These are phyloP conservation scores for Rosalia funebris DNA, from an alignment of 2,888 invertebrate species.

Conservation along the genomic window DNA sequence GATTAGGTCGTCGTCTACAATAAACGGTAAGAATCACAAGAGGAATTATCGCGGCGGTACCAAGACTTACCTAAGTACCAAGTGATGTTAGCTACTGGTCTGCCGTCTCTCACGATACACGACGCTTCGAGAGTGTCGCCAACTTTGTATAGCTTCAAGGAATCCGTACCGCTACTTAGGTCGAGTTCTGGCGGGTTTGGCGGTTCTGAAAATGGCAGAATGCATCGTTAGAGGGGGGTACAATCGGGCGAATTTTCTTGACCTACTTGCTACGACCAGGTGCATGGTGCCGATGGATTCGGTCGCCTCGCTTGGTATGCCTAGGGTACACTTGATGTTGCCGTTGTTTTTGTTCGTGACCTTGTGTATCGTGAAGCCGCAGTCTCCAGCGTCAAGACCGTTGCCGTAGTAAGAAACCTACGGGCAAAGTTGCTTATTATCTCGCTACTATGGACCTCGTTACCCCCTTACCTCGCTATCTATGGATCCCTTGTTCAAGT, in stretches of 20 bases:
- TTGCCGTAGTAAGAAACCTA: slow-evolving; percentile 64
- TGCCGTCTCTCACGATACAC: slow-evolving; percentile 75
- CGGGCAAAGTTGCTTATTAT: no score
- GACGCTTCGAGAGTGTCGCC: slow-evolving; percentile 73
- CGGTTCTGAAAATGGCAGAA: slow-evolving; percentile 63
- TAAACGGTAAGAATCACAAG: not conserved
- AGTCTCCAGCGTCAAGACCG: slow-evolving; percentile 72
- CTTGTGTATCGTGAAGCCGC: slow-evolving; percentile 74
- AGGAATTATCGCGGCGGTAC: not conserved
- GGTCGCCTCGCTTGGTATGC: slow-evolving; percentile 67
- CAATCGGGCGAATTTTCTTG: not conserved
- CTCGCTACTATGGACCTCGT: no score
- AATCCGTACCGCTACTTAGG: slow-evolving; percentile 60
- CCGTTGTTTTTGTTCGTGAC: slow-evolving; percentile 77
- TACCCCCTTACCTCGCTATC: slow-evolving; percentile 60
- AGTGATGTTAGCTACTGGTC: slow-evolving; percentile 81
- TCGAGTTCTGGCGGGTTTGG: slow-evolving; percentile 65
- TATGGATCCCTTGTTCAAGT: slow-evolving; percentile 63
- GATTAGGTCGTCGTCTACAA: slow-evolving; percentile 72
- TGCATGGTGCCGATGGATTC: slow-evolving; percentile 72
- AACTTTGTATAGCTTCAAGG: slow-evolving; percentile 66
- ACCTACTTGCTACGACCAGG: slow-evolving; percentile 80
- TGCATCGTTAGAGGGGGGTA: no score
- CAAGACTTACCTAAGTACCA: slow-evolving; percentile 72
- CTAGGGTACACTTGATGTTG: slow-evolving; percentile 74